These are phyloP conservation scores for Crypturellus tataupa DNA, from an alignment of 2,797 vertebrate species.

Conservation along the genomic window DNA sequence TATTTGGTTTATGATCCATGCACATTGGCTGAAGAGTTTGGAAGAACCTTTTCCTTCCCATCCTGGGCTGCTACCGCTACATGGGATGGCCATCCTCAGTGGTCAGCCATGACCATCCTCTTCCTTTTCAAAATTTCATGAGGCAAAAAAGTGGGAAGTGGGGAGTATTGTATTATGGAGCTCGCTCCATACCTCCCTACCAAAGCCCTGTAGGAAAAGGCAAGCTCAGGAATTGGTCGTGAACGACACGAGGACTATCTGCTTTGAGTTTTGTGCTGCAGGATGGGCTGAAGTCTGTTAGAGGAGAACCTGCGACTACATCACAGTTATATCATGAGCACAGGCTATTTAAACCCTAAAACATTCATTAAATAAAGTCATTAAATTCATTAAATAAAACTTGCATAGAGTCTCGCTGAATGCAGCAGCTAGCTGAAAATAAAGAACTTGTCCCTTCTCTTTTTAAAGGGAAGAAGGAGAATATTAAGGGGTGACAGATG, in stretches of 20 bases:
- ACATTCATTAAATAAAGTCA: constrained; percentile 47
- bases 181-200: neutral
- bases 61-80: too few relatives aligned
- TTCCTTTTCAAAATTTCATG: neutral
- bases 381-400: constrained; percentile 48
- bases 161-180: neutral
- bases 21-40: neutral
- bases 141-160: neutral
- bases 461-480: neutral
- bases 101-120: neutral
- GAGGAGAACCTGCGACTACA: neutral
- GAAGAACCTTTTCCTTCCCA: too few relatives aligned
- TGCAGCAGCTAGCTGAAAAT: constrained; percentile 39
- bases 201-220: neutral
- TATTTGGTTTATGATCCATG: neutral
- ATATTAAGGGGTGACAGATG: constrained; percentile 6
- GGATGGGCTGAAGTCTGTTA: accelerated
- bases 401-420: constrained; percentile 47
- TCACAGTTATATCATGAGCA: constrained; percentile 21
- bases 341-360: constrained; percentile 33
- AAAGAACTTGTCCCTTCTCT: neutral
- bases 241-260: neutral
- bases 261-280: neutral
- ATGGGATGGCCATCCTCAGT: too few relatives aligned
- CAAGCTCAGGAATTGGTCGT: too few relatives aligned